Evolutionary conservation across 2,797 vertebrate species (phyloP), one percentile per base, ranked within the genome.

Genomic region (Pelodytes ibericus): DNA sequence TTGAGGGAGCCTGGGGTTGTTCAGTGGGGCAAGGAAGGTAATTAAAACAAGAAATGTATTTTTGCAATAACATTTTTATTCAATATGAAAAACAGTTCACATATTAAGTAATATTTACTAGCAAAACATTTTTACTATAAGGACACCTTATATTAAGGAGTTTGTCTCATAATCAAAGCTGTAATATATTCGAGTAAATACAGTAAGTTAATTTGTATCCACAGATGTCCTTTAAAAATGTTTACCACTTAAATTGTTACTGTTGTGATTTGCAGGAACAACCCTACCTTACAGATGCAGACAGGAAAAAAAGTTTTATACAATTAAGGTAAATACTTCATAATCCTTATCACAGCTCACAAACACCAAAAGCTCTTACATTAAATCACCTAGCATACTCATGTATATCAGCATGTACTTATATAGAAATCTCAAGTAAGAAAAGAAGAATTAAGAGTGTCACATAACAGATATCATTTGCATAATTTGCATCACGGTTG

Each of bases 401-500:
- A 36, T 68, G 30, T 68, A 72, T 65, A 67, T 68, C 63, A 72
- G 57, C 76, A 30, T 61, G 56, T 72, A 78, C 61, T 78, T 65
- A 78, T 68, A 67, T 61, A 61, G 39, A 65, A 25, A 51, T 67
- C 72, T 72, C 24, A 59, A 51, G 53, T 49, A 72, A 78, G 30
- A 62, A 78, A 30, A 33, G 24, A 59, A 30, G 59, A 65, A 68
- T 67, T 56, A 68, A 27, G 41, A 78, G 44, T 67, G 63, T 61
- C 63, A 73, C 56, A 47, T 33, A 78, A 68, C 39, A 36, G 63
- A 67, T 72, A 58, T 2, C 10, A 73, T 78, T 68, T 78, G 56
- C 63, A 72, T 78, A 72, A 78, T 72, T 61, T 66, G 51, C 53
- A 77, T 77, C 69, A 39, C 24, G 62, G 58, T 56, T 78, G 70